Evolutionary conservation across 2,888 invertebrate genomes (phyloP), one percentile per base, ranked within the genome.

Genomic region (Drosophila sordidapex): DNA sequence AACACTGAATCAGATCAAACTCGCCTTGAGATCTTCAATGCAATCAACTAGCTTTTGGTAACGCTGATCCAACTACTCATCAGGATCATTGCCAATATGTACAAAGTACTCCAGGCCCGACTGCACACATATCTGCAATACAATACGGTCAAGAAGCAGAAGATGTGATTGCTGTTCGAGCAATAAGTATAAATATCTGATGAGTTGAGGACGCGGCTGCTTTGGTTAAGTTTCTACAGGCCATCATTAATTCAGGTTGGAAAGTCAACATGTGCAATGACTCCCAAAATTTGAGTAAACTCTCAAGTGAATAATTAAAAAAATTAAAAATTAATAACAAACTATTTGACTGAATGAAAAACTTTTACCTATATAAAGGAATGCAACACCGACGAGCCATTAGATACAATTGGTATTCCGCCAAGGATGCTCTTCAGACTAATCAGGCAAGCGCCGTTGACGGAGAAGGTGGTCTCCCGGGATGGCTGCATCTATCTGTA

Each of bases 21-120:
- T 86, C 11, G 72, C 70, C 43, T 83, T 86, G 49, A 91, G 90
- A 75, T 91, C 83, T 29, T 74, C 31, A 7, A 91, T 83, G 70
- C 91, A 91, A 1, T 74, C 62, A 0, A 85, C 33, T 3, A 91
- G 68, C 10, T 78, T 79, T 4, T 82, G 76, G 18, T 77, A 78
- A 25, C 84, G 79, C 29, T 89, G 66, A 29, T 78, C 73, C 7
- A 70, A 43, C 10, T 21, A 64, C 33, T 79, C 46, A 7, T 76
- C 27, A 7, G 76, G 61, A 61, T 88, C 71, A 1, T 46, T 70
- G 33, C 90, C 87, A 57, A 91, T 52, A 25, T 64, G 57, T 0
- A 78, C 76, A 36, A 86, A 69, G 13, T 79, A 87, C 51, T 91
- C 91, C 5, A 90, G 18, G 0, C 65, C 40, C 4, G 82, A 68